Conservation (phyloP, 2,797 vertebrate species). For the Arnoldichthys spilopterus region DNA sequence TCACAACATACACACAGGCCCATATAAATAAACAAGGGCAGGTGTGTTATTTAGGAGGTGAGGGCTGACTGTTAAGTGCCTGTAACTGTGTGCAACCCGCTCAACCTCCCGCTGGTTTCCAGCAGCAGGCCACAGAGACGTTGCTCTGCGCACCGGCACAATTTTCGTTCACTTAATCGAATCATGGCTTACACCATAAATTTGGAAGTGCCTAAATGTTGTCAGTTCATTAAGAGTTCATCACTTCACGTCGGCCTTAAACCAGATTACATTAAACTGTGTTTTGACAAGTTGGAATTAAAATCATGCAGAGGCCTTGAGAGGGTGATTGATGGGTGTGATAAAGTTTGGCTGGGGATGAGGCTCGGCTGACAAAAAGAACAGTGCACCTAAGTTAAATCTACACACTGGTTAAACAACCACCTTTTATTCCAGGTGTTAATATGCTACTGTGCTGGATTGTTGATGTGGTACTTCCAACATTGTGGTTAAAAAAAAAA, state of each 20-base stretch:
- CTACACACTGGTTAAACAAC: constrained; percentile 2
- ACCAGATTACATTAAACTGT: constrained; percentile 69
- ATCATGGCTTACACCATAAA: constrained; percentile 72
- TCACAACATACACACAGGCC: constrained; percentile 45
- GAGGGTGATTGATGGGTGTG: constrained; percentile 68
- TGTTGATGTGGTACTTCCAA: neutral
- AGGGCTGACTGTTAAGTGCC: constrained; percentile 64
- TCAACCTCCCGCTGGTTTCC: constrained; percentile 66
- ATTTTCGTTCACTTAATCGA: constrained; percentile 69
- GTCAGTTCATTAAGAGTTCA: constrained; percentile 77
- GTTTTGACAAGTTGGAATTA: constrained; percentile 74
- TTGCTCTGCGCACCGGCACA: constrained; percentile 55
- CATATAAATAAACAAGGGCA: constrained; percentile 59
- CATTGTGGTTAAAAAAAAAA: neutral
- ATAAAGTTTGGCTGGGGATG: neutral
- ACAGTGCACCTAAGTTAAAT: neutral
- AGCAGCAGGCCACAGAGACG: constrained; percentile 54
- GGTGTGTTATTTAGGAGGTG: constrained; percentile 75
- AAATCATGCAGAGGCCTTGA: constrained; percentile 65
- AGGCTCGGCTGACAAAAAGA: neutral
- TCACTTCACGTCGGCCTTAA: constrained; percentile 65
- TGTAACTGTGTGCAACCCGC: constrained; percentile 56
- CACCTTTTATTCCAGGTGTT: constrained; percentile 6
- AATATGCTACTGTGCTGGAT: neutral
- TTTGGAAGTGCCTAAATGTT: constrained; percentile 61